Evolutionary conservation across 2,888 invertebrate genomes (phyloP), one percentile per base, ranked within the genome.

Genomic region (Drosophila cognata): DNA sequence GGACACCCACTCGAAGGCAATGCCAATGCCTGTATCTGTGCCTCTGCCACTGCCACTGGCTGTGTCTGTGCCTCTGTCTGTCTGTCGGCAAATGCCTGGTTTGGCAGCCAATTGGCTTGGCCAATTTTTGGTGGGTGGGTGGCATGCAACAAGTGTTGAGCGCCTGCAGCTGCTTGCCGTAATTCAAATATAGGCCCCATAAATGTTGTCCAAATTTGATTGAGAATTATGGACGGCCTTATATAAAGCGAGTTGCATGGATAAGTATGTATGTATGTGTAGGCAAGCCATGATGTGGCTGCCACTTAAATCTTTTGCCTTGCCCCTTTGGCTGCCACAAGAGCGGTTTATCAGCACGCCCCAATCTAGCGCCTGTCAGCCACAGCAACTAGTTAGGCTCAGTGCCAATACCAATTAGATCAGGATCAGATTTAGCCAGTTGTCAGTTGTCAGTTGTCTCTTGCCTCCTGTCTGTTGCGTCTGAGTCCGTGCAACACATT

Each of bases 81-180:
- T 50, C 16, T 43, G 31, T 66, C 16, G 55, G 53, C 53, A 62
- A 52, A 29, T 65, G 70, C 33, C 58, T 63, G 38, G 29, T 31
- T 41, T 50, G 53, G 51, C 51, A 51, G 31, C 35, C 60, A 41
- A 52, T 29, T 62, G 53, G 13, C 21, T 21, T 33, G 31, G 29
- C 18, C 33, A 38, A 29, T 55, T 52, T 43, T 43, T 38, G 55
- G 55, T 21, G 28, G 36, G 25, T 21, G 31, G 46, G 29, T 46
- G 52, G 50, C 33, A 25, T 52, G 88, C 85, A 88, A 85, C 84
- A 88, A 84, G 83, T 84, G 78, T 36, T 56, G 29, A 43, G 43
- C 51, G 50, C 62, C 55, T 38, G 55, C 67, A 50, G 38, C 51
- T 51, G 51, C 29, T 35, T 41, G 11, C 41, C 48, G 56, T 74